Conservation (phyloP, 2,113 vertebrate species). For the Cryptoleucopteryx plumbea region DNA sequence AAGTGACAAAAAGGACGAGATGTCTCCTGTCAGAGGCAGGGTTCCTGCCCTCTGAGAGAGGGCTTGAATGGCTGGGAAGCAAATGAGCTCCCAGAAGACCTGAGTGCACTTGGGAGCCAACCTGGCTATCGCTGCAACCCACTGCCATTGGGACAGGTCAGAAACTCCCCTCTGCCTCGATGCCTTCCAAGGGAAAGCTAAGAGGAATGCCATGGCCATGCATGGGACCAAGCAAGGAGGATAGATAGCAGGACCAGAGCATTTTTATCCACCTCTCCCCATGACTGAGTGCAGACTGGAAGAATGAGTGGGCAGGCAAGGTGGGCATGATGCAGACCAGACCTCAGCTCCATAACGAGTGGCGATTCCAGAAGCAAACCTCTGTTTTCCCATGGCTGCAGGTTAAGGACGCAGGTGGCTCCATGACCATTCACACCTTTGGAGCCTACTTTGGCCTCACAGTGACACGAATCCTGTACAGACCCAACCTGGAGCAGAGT, state of each 20-base stretch:
- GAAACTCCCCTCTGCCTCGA: not conserved
- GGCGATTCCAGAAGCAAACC: not conserved
- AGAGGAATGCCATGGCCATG: not conserved
- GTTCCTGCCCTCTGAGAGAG: not conserved
- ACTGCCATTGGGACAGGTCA: not conserved
- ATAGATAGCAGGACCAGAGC: not conserved
- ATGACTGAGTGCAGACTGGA: not conserved
- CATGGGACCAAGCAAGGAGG: not conserved
- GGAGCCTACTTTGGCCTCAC: conserved; percentile 93
- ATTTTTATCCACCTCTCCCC: not conserved
- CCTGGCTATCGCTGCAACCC: not conserved
- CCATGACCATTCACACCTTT: conserved; percentile 94
- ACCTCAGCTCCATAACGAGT: not conserved
- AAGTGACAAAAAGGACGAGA: not conserved
- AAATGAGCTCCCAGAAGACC: not conserved
- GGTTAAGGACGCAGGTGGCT: conserved; percentile 92
- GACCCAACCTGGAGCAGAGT: conserved; percentile 83
- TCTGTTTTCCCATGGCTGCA: conserved; percentile 44
- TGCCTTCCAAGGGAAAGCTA: not conserved
- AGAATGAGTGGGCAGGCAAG: not conserved
- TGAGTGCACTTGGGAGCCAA: not conserved
- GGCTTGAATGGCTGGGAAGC: not conserved
- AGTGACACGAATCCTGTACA: conserved; percentile 88
- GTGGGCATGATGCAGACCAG: not conserved
- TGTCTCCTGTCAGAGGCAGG: not conserved